Base-by-base conservation (phyloP, 2,113 vertebrate species). In the Antigone vipio region DNA sequence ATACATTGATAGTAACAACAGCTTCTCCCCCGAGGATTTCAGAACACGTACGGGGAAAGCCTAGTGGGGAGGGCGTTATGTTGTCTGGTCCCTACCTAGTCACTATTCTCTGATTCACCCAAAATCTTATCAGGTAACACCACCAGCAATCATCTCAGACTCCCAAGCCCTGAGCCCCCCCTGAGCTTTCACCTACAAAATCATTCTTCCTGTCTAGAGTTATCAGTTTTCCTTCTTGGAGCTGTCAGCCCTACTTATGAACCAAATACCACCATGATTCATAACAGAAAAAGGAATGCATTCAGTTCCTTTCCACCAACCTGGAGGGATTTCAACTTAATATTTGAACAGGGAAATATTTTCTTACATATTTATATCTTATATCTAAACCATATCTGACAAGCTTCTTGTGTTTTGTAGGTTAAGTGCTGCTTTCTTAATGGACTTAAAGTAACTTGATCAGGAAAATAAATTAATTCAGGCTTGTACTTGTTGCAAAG, bases 41-140 rank as follows among this genome's bases (percentile, higher is more conserved):
- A 55, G 44, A 73, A 63, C 30, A 40, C 12, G 45, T 64, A 32
- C 10, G 64, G 21, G 24, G 44, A 58, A 67, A 45, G 42, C 34
- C 47, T 40, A 27, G 14, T 26, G 19, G 44, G 0, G 0, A 82
- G 24, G 7, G 3, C 2, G 2, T 29, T 81, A 67, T 45, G 81
- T 91, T 67, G 5, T 26, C 23, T 42, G 9, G 29, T 32, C 21
- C 18, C 21, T 67, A 71, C n/a, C 34, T 32, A 7, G 27, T 29
- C 56, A 24, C 19, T 44, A 49, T 40, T 69, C 30, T 74, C 38
- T 49, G 30, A 63, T 59, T 74, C 23, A 45, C 38, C 5, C 9
- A 38, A 53, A 53, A 62, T 78, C 35, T 56, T 58, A 52, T 2
- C 24, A n/a, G 26, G n/a, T 67, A 50, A 7, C n/a, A 69, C 22